Evolutionary conservation across 2,113 vertebrate genomes (phyloP).

Genomic region (Pagrus major): DNA sequence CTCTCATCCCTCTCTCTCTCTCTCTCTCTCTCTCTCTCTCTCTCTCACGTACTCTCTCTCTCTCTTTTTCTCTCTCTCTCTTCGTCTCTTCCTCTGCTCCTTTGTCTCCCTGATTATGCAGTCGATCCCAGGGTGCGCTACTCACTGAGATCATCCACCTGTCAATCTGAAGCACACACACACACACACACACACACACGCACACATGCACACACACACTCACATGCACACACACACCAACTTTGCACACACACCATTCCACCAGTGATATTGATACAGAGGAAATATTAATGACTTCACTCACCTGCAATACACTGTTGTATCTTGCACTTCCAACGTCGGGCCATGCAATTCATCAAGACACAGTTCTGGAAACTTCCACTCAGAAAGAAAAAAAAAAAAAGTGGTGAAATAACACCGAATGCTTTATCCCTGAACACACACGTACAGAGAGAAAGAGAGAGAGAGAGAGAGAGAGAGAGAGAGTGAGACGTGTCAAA

Average conservation of each 20-base stretch:
- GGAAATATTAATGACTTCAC: conserved; percentile 85
- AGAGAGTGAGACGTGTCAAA: conserved; percentile 39
- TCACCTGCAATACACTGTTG: conserved; percentile 81
- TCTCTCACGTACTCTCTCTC: conserved; percentile 49
- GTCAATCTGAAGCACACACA: conserved; percentile 83
- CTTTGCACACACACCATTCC: conserved; percentile 67
- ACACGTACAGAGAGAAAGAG: conserved; percentile 18
- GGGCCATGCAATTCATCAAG: conserved; percentile 80
- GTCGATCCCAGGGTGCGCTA: conserved; percentile 85
- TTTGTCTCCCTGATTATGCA: conserved; percentile 89
- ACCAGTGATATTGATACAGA: conserved; percentile 82
- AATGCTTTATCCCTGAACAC: conserved; percentile 62
- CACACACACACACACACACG: conserved; percentile 59
- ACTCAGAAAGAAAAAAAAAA: conserved; percentile 24
- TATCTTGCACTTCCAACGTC: conserved; percentile 80
- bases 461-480: background rate
- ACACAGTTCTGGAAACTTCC: conserved; percentile 71
- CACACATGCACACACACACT: conserved; percentile 64
- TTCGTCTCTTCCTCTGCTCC: conserved; percentile 82
- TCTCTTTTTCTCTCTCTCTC: conserved; percentile 55
- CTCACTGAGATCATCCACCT: conserved; percentile 86
- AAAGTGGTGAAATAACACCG: conserved; percentile 67
- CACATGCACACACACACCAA: conserved; percentile 65
- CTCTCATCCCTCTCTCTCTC: conserved; percentile 80
- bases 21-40: conserved; percentile 69